These are phyloP conservation scores for Myodes glareolus DNA, from an alignment of 2,113 vertebrate species.

Conservation along the genomic window DNA sequence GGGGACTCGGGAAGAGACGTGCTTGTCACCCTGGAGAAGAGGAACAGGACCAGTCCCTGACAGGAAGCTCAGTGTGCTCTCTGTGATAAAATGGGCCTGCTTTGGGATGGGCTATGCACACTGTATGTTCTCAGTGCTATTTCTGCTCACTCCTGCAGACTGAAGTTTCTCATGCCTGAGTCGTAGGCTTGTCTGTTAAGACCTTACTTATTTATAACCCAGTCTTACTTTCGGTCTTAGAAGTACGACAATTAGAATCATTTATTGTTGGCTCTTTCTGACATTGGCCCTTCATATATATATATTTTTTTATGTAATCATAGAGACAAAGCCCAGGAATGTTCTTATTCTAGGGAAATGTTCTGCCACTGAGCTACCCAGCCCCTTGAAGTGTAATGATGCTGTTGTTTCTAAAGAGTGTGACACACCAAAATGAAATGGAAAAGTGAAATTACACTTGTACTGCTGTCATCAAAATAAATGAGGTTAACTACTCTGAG, in stretches of 20 bases:
- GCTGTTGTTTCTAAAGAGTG: slow-evolving; percentile 16
- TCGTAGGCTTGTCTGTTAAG: neutral
- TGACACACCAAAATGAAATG: slow-evolving; percentile 8
- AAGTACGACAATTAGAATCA: neutral
- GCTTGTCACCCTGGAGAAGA: neutral
- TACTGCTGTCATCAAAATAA: neutral
- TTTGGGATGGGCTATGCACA: slow-evolving; percentile 4
- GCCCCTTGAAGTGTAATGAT: neutral
- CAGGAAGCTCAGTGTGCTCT: slow-evolving; percentile 6
- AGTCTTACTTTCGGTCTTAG: neutral
- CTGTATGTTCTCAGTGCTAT: neutral
- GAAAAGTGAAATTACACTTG: slow-evolving; percentile 23
- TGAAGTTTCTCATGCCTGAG: neutral
- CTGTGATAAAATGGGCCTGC: slow-evolving; percentile 57
- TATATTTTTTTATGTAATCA: neutral
- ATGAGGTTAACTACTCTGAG: neutral
- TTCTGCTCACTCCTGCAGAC: neutral
- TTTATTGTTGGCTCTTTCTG: neutral
- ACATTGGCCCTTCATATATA: neutral
- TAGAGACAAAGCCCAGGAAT: neutral
- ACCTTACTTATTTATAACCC: slow-evolving; percentile 22
- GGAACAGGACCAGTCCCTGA: neutral
- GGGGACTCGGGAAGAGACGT: neutral
- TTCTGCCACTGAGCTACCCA: neutral
- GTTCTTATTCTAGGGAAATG: neutral